A percentile compares a stretch with the other conserved stretches of the same genome.
phyloP scores from a whole-genome alignment of 1,140 invertebrate species.

The Eriosoma lanigerum region DNA sequence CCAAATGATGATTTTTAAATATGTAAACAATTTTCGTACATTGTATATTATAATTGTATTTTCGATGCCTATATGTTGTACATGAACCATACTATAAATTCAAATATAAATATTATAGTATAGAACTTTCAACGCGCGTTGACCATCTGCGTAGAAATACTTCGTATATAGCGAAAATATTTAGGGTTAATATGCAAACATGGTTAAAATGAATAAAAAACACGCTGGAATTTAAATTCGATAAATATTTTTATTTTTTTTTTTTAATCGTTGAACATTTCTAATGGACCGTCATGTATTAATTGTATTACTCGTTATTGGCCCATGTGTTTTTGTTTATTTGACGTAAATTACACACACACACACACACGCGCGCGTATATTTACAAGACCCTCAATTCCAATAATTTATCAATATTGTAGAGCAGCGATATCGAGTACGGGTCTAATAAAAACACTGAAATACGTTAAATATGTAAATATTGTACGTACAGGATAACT shows the following conservation, averaged over 20 bases:
- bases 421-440: slow-evolving; percentile 7
- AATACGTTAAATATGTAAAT: neutral
- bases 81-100: slow-evolving; percentile 36
- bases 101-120: neutral
- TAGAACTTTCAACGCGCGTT: slow-evolving; percentile 2
- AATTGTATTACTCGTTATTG: slow-evolving; percentile 44
- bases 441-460: slow-evolving; percentile 1
- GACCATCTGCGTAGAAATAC: slow-evolving; percentile 24
- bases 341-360: slow-evolving; percentile 25
- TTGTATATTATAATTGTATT: no score
- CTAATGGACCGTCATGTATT: slow-evolving; percentile 37
- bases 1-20: no score
- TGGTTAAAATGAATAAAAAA: slow-evolving; percentile 4
- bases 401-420: slow-evolving; percentile 45
- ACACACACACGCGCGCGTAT: neutral
- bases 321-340: slow-evolving; percentile 38
- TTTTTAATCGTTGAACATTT: slow-evolving; percentile 36
- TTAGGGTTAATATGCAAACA: slow-evolving; percentile 14
- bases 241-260: slow-evolving; percentile 12
- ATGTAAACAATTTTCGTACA: no score
- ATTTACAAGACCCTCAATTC: slow-evolving; percentile 4
- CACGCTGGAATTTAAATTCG: slow-evolving; percentile 24
- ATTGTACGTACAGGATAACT: neutral
- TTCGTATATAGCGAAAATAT: slow-evolving; percentile 37
- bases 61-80: no score